phyloP scores from a whole-genome alignment of 1,140 invertebrate genomes.

The Dinothrombium tinctorium region DNA sequence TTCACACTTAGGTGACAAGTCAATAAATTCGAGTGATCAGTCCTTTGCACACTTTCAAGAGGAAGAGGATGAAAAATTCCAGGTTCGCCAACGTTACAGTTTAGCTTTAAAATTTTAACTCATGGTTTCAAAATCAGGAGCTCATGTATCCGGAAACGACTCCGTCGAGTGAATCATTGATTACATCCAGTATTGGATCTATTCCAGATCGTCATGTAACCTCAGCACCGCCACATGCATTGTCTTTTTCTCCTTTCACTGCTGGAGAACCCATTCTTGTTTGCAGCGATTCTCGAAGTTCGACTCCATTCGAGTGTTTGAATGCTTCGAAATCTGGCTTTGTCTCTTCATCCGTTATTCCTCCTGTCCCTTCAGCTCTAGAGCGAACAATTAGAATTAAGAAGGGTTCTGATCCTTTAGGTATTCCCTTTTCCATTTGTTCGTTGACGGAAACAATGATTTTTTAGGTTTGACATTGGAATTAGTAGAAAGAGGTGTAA shows the following conservation, averaged over 20 bases:
- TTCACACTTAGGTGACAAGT: not conserved
- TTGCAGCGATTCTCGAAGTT: conserved; percentile 4
- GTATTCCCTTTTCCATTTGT: conserved; percentile 19
- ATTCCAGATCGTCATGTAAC: conserved; percentile 1
- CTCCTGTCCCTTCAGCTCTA: conserved; percentile 27
- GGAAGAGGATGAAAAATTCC: not conserved
- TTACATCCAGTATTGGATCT: conserved; percentile 1
- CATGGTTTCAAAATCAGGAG: not conserved
- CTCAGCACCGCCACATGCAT: not conserved
- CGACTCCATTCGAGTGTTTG: conserved; percentile 3
- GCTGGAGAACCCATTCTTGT: conserved; percentile 3
- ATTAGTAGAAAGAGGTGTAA: conserved; percentile 32
- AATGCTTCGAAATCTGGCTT: not conserved
- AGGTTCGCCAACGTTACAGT: not conserved
- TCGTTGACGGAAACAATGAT: not conserved
- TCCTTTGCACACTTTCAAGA: not conserved
- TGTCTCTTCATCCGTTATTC: not conserved
- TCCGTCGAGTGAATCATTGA: not conserved
- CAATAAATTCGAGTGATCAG: not conserved
- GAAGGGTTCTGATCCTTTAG: conserved; percentile 30
- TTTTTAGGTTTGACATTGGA: conserved; percentile 29
- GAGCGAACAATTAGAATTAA: conserved; percentile 33
- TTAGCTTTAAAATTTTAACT: not conserved
- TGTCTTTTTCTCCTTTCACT: conserved; percentile 2
- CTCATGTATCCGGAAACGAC: not conserved